These are phyloP conservation scores for Hippocampus kuda DNA, from an alignment of 2,797 vertebrate genomes.

Conservation along the genomic window DNA sequence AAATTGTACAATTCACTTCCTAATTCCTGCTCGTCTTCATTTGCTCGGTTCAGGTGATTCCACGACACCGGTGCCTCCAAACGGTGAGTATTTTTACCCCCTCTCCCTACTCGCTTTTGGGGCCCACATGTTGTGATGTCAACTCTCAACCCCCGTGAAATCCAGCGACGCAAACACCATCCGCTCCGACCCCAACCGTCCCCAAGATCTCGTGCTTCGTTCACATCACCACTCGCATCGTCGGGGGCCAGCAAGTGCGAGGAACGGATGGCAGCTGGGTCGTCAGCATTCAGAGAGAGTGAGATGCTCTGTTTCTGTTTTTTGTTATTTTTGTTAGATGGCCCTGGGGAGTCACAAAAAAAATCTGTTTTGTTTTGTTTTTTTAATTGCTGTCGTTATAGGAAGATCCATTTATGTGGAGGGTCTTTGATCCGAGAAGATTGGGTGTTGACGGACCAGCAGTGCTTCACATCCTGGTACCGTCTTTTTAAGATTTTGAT, in stretches of 20 bases:
- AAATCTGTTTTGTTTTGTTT: background rate
- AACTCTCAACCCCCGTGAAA: constrained; percentile 4
- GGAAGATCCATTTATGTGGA: constrained; percentile 86
- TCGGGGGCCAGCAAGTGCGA: constrained; percentile 80
- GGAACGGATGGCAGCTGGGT: constrained; percentile 88
- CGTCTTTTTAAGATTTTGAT: background rate
- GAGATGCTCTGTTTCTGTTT: constrained; percentile 11
- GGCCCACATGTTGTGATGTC: background rate
- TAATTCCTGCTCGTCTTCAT: background rate
- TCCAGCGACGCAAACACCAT: constrained; percentile 14
- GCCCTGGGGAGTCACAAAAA: too few relatives aligned
- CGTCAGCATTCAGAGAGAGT: constrained; percentile 83
- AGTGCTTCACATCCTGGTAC: constrained; percentile 90
- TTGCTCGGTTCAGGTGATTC: constrained; percentile 56
- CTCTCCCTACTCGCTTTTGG: background rate
- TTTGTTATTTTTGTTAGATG: background rate
- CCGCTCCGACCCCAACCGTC: constrained; percentile 26
- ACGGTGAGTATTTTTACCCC: constrained; percentile 44
- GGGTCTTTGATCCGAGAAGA: constrained; percentile 90
- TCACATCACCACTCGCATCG: constrained; percentile 76
- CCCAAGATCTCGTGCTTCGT: constrained; percentile 66
- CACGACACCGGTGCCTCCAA: constrained; percentile 36
- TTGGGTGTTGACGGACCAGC: constrained; percentile 91
- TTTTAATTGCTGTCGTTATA: constrained; percentile 30
- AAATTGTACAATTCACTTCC: background rate